Evolutionary conservation across 1,140 invertebrate genomes (phyloP), one percentile per base, ranked within the genome.

Genomic region (Steinernema khuongi): DNA sequence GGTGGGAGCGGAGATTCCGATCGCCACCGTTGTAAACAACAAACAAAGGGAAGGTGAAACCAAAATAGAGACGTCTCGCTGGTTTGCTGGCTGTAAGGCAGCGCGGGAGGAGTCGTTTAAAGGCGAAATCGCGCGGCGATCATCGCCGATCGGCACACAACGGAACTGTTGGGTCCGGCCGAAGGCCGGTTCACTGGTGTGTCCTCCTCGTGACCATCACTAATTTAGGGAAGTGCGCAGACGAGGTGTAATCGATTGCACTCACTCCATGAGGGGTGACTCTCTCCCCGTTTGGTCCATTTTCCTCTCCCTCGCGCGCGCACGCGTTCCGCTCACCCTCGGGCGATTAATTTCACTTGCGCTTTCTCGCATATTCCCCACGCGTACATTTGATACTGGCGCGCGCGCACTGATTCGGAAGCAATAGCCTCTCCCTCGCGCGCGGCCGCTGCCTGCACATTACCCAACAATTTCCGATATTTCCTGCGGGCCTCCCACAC

Each of bases 401-500:
- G 22, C 19, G 50, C 50, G 22, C 50, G 50, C 50, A 60, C 50
- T 60, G 50, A 60, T 60, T 60, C 50, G 50, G 19, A 60, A 60
- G 50, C 7, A 60, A 60, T 60, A 22, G 50, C 14, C 50, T 60
- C 50, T 60, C 50, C 50, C 50, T 60, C 50, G 4, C 50, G 22
- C n/a, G 4, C 50, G 50, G 36, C 7, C 36, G n/a, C 50, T 7
- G 50, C 50, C 50, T 60, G 7, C 50, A 60, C 50, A 60, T 60
- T 60, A 60, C 50, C 50, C 50, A 60, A 60, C 50, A 60, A 60
- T 60, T 60, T 60, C 50, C 50, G 50, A 60, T 60, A 60, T 60
- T 60, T 60, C 50, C 50, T 60, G 11, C 50, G 50, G 22, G 50
- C 50, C 50, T 60, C n/a, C n/a, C 50, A 60, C 14, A 11, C 22